A percentile compares a stretch with the other conserved stretches of the same genome.
Conservation (phyloP, 2,113 vertebrate species). For the Bubalus kerabau region DNA sequence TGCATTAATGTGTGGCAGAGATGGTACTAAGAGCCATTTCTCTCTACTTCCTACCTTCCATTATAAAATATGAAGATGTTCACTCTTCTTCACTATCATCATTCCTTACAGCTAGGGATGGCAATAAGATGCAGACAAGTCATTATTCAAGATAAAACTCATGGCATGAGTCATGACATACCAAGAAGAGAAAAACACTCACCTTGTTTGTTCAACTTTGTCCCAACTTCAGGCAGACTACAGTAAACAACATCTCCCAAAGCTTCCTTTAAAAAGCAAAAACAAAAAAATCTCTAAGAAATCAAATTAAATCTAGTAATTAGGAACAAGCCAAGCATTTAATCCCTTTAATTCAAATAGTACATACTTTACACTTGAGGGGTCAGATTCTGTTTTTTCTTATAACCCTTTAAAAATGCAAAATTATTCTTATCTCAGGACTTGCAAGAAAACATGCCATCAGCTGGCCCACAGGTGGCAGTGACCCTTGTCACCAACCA, state of each 20-base stretch:
- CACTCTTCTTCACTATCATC: neutral
- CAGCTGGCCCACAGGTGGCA: neutral
- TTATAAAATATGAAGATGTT: neutral
- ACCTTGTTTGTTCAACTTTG: slow-evolving; percentile 93
- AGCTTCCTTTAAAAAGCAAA: slow-evolving; percentile 85
- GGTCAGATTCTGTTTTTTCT: neutral
- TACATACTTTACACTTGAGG: neutral
- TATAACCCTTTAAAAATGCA: neutral
- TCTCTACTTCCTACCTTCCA: neutral
- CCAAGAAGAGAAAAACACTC: slow-evolving; percentile 54
- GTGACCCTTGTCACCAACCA: neutral
- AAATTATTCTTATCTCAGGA: neutral
- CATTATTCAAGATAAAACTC: neutral
- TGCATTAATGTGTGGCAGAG: neutral
- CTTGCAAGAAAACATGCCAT: neutral
- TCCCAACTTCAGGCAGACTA: slow-evolving; percentile 95
- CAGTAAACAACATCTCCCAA: slow-evolving; percentile 98
- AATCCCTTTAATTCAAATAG: neutral
- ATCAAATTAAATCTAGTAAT: neutral
- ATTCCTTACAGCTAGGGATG: neutral
- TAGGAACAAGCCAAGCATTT: neutral
- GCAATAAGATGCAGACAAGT: neutral
- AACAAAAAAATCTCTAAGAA: slow-evolving; percentile 19
- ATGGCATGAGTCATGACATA: neutral
- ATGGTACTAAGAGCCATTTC: neutral